These are phyloP conservation scores for Malurus alboscapulatus DNA, from an alignment of 2,113 vertebrate species.

Conservation along the genomic window DNA sequence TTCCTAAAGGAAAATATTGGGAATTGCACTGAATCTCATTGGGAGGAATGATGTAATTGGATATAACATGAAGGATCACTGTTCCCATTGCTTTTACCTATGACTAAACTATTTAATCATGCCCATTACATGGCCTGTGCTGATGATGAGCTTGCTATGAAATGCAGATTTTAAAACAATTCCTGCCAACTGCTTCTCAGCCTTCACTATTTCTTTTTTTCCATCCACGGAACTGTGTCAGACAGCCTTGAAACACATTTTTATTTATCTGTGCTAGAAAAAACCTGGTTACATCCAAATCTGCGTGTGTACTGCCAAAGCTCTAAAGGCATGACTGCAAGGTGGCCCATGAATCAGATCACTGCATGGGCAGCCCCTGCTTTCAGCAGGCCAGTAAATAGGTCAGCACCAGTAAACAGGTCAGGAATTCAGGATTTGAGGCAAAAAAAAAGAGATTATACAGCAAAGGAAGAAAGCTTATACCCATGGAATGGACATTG, in stretches of 20 bases:
- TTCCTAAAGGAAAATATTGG: neutral
- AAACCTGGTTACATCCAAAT: neutral
- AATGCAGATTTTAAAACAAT: neutral
- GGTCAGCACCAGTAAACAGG: neutral
- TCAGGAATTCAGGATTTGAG: neutral
- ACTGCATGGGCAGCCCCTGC: neutral
- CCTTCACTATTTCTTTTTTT: neutral
- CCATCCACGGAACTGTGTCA: neutral
- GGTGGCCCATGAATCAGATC: neutral
- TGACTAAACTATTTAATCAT: slow-evolving; percentile 1
- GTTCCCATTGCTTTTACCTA: neutral
- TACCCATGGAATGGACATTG: fast-evolving
- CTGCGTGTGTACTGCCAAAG: neutral
- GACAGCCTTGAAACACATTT: neutral
- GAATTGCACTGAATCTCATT: neutral
- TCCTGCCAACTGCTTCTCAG: neutral
- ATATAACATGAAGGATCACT: neutral
- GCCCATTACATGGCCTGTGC: neutral
- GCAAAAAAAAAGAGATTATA: neutral
- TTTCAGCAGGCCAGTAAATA: neutral
- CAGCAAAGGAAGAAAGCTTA: neutral
- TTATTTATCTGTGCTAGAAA: neutral
- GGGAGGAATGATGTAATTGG: neutral
- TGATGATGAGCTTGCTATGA: neutral
- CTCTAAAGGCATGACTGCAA: neutral